phyloP scores from a whole-genome alignment of 2,888 invertebrate genomes.

The Unio delphinus region DNA sequence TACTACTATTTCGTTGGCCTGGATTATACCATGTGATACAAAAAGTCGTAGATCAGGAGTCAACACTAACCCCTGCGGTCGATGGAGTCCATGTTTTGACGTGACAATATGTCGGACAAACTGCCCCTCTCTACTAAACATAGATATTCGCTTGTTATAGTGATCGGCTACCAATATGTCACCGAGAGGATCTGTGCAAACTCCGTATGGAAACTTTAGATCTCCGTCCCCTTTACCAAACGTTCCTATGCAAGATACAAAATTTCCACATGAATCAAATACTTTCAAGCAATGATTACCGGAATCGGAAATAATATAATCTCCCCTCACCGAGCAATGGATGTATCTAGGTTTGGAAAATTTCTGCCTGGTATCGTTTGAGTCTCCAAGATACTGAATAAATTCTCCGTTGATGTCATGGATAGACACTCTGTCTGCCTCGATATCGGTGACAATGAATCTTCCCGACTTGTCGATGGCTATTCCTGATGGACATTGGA shows the following conservation, averaged over 20 bases:
- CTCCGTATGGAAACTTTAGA: constrained; percentile 73
- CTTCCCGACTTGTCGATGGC: constrained; percentile 59
- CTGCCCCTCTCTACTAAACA: constrained; percentile 49
- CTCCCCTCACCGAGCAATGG: constrained; percentile 69
- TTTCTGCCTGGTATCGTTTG: constrained; percentile 68
- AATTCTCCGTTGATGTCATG: constrained; percentile 69
- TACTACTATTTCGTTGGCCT: constrained; percentile 40
- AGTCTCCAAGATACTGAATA: constrained; percentile 51
- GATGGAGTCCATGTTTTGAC: constrained; percentile 30
- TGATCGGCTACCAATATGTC: constrained; percentile 74
- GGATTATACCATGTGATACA: constrained; percentile 41
- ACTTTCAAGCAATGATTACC: constrained; percentile 73
- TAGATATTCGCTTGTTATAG: constrained; percentile 70
- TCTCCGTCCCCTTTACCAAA: constrained; percentile 72
- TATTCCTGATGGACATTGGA: constrained; percentile 55
- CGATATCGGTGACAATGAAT: constrained; percentile 72
- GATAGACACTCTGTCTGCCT: constrained; percentile 68
- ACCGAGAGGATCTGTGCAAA: constrained; percentile 72
- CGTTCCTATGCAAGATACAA: constrained; percentile 71
- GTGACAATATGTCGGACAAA: constrained; percentile 53
- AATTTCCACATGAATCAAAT: constrained; percentile 71
- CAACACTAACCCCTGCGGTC: constrained; percentile 45
- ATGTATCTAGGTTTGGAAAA: constrained; percentile 74
- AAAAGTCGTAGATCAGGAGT: constrained; percentile 35
- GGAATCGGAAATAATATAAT: constrained; percentile 73